A percentile compares a stretch with the other conserved stretches of the same genome.
Conservation (phyloP, 2,113 vertebrate species). For the Mesoclemmys tuberculata region DNA sequence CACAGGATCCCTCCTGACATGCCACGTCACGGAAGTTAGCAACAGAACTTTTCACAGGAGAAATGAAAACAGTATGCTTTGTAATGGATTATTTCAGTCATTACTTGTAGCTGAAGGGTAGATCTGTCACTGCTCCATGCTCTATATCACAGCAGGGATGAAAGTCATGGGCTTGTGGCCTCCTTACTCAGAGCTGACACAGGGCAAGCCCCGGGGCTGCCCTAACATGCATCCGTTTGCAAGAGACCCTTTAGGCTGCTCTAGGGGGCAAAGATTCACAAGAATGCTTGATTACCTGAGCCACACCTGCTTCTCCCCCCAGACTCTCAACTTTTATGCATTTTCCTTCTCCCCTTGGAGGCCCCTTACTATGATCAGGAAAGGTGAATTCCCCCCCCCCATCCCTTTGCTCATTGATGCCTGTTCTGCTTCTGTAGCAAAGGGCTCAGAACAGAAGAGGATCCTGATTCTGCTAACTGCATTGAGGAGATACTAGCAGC, state of each 20-base stretch:
- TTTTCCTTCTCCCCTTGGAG: background rate
- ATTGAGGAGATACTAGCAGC: background rate
- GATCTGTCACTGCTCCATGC: no score
- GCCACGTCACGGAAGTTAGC: background rate
- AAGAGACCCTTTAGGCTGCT: background rate
- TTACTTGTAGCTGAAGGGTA: background rate
- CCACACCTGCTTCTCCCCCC: background rate
- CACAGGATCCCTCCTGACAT: background rate
- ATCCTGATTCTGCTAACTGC: background rate
- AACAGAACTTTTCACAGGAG: background rate
- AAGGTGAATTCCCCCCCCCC: background rate
- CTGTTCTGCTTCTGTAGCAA: background rate
- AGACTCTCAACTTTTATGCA: background rate
- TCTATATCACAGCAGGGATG: no score
- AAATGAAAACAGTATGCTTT: background rate
- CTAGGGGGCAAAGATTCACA: background rate
- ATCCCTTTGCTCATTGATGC: background rate
- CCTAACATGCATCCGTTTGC: background rate
- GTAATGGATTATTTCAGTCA: background rate
- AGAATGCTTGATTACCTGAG: background rate
- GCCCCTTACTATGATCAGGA: fast-evolving
- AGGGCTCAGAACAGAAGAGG: background rate
- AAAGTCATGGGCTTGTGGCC: background rate
- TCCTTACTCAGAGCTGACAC: background rate
- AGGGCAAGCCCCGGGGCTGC: background rate